These are phyloP conservation scores for Scopus umbretta DNA, from an alignment of 2,113 vertebrate genomes.

Conservation along the genomic window DNA sequence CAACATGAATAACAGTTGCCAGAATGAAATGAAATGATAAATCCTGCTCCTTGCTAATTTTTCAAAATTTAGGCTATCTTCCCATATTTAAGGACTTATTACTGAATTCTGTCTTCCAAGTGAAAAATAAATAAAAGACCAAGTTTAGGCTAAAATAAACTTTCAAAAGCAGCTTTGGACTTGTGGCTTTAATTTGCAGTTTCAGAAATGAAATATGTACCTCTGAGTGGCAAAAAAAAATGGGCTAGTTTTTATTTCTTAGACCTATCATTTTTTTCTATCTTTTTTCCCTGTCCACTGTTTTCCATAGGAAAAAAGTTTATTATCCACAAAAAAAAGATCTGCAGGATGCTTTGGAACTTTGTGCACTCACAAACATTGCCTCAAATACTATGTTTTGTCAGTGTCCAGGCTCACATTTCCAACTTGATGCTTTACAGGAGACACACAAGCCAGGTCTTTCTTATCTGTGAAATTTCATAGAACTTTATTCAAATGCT, in stretches of 20 bases:
- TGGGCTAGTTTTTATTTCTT: neutral
- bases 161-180: neutral
- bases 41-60: neutral
- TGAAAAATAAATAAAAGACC: neutral
- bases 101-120: neutral
- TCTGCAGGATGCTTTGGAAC: neutral
- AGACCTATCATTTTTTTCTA: neutral
- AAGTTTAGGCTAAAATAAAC: neutral
- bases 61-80: neutral
- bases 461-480: neutral
- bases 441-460: neutral
- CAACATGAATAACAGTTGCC: neutral
- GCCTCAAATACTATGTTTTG: neutral
- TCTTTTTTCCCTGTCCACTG: neutral
- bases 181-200: neutral
- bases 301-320: neutral
- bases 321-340: neutral
- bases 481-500: neutral
- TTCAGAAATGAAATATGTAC: neutral
- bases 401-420: neutral
- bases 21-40: neutral
- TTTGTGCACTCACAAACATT: neutral
- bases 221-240: neutral
- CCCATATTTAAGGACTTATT: neutral
- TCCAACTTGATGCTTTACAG: accelerated